These are phyloP conservation scores for Pseudonaja textilis DNA, from an alignment of 2,113 vertebrate species.

Conservation along the genomic window DNA sequence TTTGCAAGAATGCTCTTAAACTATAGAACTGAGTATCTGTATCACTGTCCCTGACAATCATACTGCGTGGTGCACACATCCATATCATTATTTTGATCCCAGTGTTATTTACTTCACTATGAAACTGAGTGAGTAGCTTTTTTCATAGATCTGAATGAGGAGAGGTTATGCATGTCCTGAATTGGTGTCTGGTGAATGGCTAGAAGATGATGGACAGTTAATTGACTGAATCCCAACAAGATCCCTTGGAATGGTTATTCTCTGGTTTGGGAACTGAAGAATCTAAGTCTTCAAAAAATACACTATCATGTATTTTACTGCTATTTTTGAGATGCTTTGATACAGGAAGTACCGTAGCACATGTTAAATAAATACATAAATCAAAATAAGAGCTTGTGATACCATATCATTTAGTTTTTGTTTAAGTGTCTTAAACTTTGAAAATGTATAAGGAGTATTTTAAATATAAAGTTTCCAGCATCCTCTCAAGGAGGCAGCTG, in stretches of 20 bases:
- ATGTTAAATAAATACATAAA: background rate
- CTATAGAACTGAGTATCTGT: no score
- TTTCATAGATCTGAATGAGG: no score
- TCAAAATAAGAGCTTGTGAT: background rate
- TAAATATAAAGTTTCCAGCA: background rate
- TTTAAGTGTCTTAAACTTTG: background rate
- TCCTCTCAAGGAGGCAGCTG: background rate
- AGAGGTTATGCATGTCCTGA: background rate
- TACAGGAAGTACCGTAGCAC: background rate
- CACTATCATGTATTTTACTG: background rate
- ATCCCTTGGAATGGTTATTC: background rate
- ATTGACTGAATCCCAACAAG: background rate
- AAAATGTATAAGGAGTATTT: background rate
- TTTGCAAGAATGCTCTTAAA: no score
- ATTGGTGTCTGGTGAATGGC: background rate
- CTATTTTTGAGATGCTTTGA: background rate
- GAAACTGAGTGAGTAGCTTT: no score
- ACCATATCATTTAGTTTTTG: background rate
- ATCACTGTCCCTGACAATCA: no score
- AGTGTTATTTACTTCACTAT: no score
- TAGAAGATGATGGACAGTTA: background rate
- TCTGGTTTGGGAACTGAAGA: background rate
- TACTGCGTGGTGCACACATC: no score
- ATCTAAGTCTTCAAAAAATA: background rate
- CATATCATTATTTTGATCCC: no score